Percentiles rank a stretch among this genome's conserved stretches.
These are phyloP conservation scores for Sternotherus odoratus DNA, from an alignment of 2,797 vertebrate species.

Conservation along the genomic window DNA sequence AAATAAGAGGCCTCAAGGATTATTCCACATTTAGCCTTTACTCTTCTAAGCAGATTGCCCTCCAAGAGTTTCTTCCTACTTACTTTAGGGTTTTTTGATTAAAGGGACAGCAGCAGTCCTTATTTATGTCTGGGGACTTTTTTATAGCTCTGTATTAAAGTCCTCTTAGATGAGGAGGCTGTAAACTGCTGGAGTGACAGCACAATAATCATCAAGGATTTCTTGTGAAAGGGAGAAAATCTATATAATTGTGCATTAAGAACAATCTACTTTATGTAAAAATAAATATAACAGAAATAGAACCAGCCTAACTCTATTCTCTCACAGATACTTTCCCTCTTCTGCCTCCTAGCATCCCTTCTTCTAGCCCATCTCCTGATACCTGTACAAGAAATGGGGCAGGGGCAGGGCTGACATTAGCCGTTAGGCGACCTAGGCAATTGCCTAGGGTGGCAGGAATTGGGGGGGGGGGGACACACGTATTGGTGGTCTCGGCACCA, in stretches of 20 bases:
- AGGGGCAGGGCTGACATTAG: too few relatives aligned
- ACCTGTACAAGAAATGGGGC: neutral
- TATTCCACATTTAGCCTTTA: conserved; percentile 73
- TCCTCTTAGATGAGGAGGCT: neutral
- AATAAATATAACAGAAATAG: neutral
- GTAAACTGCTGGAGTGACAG: neutral
- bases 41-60: conserved; percentile 69
- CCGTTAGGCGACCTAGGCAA: too few relatives aligned
- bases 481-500: too few relatives aligned
- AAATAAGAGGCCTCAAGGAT: conserved; percentile 61
- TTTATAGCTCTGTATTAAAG: neutral
- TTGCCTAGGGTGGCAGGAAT: too few relatives aligned
- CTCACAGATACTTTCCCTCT: neutral
- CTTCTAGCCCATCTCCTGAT: neutral
- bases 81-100: conserved; percentile 58
- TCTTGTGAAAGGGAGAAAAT: neutral
- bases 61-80: conserved; percentile 65
- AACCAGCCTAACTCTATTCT: neutral
- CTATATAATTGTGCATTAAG: neutral
- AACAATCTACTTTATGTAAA: neutral
- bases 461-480: too few relatives aligned
- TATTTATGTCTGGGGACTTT: conserved; percentile 30
- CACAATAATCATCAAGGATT: neutral
- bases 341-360: neutral
- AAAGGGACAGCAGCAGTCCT: conserved; percentile 46